phyloP scores from a whole-genome alignment of 2,888 invertebrate genomes.

The Eutolmus rufibarbis region DNA sequence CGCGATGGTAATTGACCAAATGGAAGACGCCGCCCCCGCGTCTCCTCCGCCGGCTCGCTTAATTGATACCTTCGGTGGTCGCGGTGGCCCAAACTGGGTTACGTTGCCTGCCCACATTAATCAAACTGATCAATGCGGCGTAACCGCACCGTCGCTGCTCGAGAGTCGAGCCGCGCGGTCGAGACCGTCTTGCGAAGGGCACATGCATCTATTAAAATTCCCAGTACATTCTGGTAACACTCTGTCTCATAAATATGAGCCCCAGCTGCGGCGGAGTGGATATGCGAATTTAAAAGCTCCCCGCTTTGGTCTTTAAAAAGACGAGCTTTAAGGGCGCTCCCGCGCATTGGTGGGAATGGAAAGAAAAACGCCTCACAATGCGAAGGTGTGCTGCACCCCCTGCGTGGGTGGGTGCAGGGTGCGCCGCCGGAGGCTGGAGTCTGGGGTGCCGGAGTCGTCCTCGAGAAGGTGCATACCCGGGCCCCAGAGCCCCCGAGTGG shows the following conservation, averaged over 20 bases:
- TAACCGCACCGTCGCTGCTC: background rate
- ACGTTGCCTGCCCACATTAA: background rate
- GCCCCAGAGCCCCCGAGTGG: background rate
- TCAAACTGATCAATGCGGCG: conserved; percentile 15
- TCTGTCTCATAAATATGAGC: conserved; percentile 24
- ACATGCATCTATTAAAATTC: conserved; percentile 7
- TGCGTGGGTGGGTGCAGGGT: background rate
- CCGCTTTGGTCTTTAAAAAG: background rate
- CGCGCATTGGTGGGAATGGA: background rate
- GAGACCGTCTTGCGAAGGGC: background rate
- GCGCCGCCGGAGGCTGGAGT: background rate
- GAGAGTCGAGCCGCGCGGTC: background rate
- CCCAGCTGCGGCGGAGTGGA: conserved; percentile 15
- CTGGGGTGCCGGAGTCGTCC: background rate
- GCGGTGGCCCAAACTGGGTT: background rate
- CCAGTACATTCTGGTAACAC: conserved; percentile 27
- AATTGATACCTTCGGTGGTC: background rate
- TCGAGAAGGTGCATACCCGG: background rate
- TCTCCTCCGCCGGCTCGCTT: background rate
- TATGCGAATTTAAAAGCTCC: conserved; percentile 28
- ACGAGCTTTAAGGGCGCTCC: conserved; percentile 2
- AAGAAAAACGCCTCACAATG: conserved; percentile 17
- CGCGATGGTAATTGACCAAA: conserved; percentile 9
- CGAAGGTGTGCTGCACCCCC: background rate
- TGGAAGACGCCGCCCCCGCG: background rate